Base-by-base conservation (phyloP, 2,888 invertebrate species). In the Diaperis boleti region DNA sequence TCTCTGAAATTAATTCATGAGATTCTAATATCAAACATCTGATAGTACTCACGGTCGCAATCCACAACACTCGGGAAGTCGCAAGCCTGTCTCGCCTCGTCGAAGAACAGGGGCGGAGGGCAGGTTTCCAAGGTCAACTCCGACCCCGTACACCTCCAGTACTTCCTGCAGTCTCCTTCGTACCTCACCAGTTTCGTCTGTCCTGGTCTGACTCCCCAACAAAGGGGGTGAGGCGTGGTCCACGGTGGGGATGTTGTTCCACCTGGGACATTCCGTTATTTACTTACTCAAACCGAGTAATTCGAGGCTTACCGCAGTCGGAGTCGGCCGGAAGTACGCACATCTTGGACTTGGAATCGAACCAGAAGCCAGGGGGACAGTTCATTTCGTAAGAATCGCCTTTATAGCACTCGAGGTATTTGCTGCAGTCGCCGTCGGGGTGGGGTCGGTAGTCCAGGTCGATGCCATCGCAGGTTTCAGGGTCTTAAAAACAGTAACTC, bases 401-500 rank as follows among this genome's bases (percentile, higher is more conserved):
- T 1, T 50, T n/a, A 18, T 14, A 39, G 29, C 62, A 66, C 52
- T 60, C 61, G 3, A 60, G 35, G 37, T 61, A 66, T 29, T 22
- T 42, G 18, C 18, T 20, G 37, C 63, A 62, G 42, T 59, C 20
- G n/a, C n/a, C n/a, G 8, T 29, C 22, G 5, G 65, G 65, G 33
- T 59, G 31, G 1, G 47, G 35, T 5, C 14, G 15, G 14, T 39
- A 39, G 17, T 39, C 39, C 15, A 33, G n/a, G 11, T 33, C 13
- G 6, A n/a, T 13, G 5, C 33, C 33, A 33, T 5, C 13, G 11
- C 33, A 33, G 3, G 10, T 1, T 1, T 33, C 11, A 13, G 22
- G 6, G n/a, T 10, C 35, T 35, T 7, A 22, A 35, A 1, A 35
- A 5, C 13, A 10, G 4, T 35, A 35, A 3, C 0, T 35, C n/a